Evolutionary conservation across 2,797 vertebrate species (phyloP).

Genomic region (Alcedo quadribrachys): DNA sequence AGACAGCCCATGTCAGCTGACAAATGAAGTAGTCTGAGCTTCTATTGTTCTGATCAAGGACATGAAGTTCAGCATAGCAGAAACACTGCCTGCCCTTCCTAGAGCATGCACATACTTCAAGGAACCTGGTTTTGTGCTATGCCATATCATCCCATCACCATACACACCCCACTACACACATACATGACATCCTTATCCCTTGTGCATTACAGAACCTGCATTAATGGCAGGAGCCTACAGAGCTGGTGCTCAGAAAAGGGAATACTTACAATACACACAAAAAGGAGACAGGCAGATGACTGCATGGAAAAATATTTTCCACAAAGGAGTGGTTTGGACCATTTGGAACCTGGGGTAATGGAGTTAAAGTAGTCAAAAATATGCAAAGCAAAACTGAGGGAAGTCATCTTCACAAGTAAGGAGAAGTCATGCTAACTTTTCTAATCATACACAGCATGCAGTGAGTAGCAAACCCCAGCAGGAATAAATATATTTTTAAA

Average conservation of each 20-base stretch:
- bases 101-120: neutral
- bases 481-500: neutral
- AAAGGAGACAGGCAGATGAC: neutral
- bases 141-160: neutral
- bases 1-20: rapidly evolving
- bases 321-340: neutral
- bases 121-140: neutral
- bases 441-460: neutral
- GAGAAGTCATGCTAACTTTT: neutral
- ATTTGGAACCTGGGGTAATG: neutral
- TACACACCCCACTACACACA: no score
- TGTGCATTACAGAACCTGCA: neutral
- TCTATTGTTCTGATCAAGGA: neutral
- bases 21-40: neutral
- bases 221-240: neutral
- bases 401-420: neutral
- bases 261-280: neutral
- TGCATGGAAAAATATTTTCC: neutral
- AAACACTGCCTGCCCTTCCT: neutral
- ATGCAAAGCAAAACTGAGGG: neutral
- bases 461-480: neutral
- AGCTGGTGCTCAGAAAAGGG: neutral
- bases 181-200: neutral
- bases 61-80: neutral
- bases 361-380: neutral